phyloP scores from a whole-genome alignment of 2,888 invertebrate genomes.

The Acanthosepion esculentum region DNA sequence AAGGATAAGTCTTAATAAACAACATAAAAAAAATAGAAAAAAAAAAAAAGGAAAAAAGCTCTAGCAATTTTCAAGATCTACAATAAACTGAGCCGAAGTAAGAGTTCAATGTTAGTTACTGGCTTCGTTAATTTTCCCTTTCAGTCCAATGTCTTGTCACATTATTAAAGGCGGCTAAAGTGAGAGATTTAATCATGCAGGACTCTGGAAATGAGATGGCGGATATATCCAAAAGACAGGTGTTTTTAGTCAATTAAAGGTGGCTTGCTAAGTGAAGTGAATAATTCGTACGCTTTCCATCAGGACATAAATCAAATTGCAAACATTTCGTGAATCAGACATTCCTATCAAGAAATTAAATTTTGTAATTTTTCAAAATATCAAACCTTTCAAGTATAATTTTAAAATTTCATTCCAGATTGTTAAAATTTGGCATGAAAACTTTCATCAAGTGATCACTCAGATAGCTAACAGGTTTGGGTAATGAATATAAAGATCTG shows the following conservation, averaged over 20 bases:
- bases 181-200: constrained; percentile 6
- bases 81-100: neutral
- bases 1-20: neutral
- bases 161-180: neutral
- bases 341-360: constrained; percentile 23
- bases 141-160: neutral
- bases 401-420: neutral
- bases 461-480: neutral
- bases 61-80: neutral
- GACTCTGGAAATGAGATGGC: neutral
- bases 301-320: neutral
- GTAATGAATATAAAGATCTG: neutral
- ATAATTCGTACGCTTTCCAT: neutral
- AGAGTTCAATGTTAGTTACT: neutral
- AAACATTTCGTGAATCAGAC: neutral
- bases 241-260: constrained; percentile 1
- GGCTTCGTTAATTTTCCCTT: constrained; percentile 33
- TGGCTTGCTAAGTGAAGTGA: neutral
- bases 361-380: constrained; percentile 33
- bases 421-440: neutral
- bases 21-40: neutral
- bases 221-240: neutral
- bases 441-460: neutral
- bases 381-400: constrained; percentile 1
- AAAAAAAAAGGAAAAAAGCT: neutral